These are phyloP conservation scores for Oreochromis spilurus DNA, from an alignment of 2,113 vertebrate genomes.

Conservation along the genomic window DNA sequence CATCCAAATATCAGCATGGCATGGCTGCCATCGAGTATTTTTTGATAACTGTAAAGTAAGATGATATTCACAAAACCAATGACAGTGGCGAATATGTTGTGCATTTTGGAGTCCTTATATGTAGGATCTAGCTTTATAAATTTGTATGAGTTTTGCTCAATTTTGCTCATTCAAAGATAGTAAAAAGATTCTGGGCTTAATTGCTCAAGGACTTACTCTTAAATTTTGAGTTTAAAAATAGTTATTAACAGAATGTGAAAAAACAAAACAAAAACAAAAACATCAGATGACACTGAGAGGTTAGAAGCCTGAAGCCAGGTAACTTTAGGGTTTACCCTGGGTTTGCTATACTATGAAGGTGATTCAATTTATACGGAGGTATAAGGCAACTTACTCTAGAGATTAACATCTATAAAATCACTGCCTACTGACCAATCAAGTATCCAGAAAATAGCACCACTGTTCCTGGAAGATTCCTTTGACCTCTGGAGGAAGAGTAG, in stretches of 20 bases:
- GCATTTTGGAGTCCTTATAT: not conserved
- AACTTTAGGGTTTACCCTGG: not conserved
- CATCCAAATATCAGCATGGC: not conserved
- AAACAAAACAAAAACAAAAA: not conserved
- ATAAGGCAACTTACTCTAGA: not conserved
- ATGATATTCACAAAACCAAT: not conserved
- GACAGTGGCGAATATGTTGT: accelerated
- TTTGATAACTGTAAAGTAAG: not conserved
- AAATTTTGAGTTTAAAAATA: not conserved
- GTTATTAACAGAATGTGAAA: not conserved
- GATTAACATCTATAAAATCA: not conserved
- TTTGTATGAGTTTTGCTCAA: not conserved
- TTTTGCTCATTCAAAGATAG: not conserved
- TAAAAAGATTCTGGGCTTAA: not conserved
- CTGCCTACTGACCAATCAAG: not conserved
- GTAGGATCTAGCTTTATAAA: not conserved
- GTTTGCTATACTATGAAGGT: not conserved
- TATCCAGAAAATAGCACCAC: not conserved
- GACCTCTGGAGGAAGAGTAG: not conserved
- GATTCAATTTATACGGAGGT: not conserved
- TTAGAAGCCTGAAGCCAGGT: not conserved
- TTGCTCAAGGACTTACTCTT: not conserved
- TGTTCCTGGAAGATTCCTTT: not conserved
- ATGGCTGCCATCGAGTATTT: not conserved
- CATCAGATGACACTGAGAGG: not conserved